Conservation (phyloP, 2,888 invertebrate species). For the Bursaphelenchus okinawaensis region DNA sequence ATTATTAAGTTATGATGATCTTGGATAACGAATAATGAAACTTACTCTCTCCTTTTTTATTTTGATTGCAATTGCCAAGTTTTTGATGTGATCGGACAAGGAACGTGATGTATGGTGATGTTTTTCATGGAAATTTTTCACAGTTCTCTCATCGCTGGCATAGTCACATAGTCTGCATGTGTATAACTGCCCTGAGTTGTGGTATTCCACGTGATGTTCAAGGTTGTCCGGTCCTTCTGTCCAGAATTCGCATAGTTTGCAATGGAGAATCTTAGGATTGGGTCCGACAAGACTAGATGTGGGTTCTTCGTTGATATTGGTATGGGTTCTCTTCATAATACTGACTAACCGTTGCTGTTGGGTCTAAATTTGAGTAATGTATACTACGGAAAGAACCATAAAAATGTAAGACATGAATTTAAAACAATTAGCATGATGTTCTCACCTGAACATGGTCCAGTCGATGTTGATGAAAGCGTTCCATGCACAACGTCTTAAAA, state of each 20-base stretch:
- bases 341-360: conserved; percentile 32
- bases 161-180: conserved; percentile 32
- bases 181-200: conserved; percentile 20
- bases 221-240: conserved; percentile 24
- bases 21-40: too few relatives aligned
- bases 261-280: conserved; percentile 10
- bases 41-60: conserved; percentile 7
- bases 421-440: background rate
- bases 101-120: conserved; percentile 35
- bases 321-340: conserved; percentile 32
- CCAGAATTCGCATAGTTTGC: conserved; percentile 36
- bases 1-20: too few relatives aligned
- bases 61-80: background rate
- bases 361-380: conserved; percentile 14
- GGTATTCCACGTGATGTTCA: conserved; percentile 35
- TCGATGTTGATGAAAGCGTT: conserved; percentile 29
- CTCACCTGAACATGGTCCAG: conserved; percentile 31
- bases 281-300: conserved; percentile 5
- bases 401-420: background rate
- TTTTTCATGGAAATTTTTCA: conserved; percentile 34
- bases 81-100: conserved; percentile 17
- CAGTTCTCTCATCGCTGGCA: conserved; percentile 25
- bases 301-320: conserved; percentile 15
- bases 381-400: too few relatives aligned
- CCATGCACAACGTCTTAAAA: conserved; percentile 28